Evolutionary conservation across 2,797 vertebrate genomes (phyloP).

Genomic region (Syngnathus acus): DNA sequence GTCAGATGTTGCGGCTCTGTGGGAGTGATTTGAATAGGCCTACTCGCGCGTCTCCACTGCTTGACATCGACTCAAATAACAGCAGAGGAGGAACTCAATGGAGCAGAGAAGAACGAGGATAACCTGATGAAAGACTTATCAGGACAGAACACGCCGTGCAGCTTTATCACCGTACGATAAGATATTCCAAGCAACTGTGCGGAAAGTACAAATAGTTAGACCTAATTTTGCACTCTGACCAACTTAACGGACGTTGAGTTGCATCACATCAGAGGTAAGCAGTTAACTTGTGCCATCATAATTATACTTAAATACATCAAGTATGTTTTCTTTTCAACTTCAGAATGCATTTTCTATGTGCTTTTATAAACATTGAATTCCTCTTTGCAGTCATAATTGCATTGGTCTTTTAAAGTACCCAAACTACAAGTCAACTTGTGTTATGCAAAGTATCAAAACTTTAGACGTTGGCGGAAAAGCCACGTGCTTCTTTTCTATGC

Average conservation of each 20-base stretch:
- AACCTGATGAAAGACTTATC: conserved; percentile 21
- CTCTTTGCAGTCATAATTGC: background rate
- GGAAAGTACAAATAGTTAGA: background rate
- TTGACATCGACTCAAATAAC: conserved; percentile 38
- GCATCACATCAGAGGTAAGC: background rate
- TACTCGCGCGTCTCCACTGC: conserved; percentile 31
- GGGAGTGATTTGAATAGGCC: conserved; percentile 64
- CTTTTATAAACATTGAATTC: background rate
- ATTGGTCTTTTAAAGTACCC: background rate
- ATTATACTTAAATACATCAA: background rate
- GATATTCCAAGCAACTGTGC: background rate
- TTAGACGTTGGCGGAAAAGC: background rate
- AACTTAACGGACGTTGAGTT: background rate
- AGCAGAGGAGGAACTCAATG: conserved; percentile 38
- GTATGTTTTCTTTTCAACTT: background rate
- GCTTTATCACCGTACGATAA: background rate
- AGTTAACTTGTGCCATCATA: background rate
- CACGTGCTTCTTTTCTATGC: background rate
- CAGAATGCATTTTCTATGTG: background rate
- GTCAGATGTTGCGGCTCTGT: conserved; percentile 61
- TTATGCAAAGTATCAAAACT: background rate
- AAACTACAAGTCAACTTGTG: background rate
- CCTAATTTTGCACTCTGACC: background rate
- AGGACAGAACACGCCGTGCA: conserved; percentile 2
- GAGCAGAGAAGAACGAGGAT: conserved; percentile 15